Percentiles rank a stretch among this genome's conserved stretches.
Conservation (phyloP, 1,140 invertebrate species). For the Camponotus vicinus region DNA sequence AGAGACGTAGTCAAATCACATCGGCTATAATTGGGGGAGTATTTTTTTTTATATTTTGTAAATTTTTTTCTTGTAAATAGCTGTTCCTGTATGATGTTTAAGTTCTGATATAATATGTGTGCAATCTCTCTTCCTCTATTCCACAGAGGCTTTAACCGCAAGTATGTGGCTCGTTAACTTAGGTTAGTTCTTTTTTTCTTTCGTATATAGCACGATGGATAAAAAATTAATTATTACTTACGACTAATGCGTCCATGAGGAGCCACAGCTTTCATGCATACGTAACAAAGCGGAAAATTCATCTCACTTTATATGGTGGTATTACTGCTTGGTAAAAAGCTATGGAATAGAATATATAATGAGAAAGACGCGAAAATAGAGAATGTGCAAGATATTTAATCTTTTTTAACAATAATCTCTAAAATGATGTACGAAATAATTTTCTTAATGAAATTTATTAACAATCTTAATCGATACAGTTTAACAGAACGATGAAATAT, state of each 20-base stretch:
- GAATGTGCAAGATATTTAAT: background rate
- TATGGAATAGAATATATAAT: slow-evolving; percentile 22
- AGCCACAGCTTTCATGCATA: slow-evolving; percentile 62
- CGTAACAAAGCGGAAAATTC: slow-evolving; percentile 69
- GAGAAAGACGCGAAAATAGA: slow-evolving; percentile 43
- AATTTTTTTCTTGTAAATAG: background rate
- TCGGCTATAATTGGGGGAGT: background rate
- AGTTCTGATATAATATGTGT: background rate
- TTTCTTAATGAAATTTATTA: background rate
- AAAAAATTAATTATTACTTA: slow-evolving; percentile 65
- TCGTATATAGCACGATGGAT: background rate
- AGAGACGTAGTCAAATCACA: background rate
- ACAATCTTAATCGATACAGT: background rate
- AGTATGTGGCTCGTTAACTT: slow-evolving; percentile 48
- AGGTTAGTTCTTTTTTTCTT: slow-evolving; percentile 17
- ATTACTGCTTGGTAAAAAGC: slow-evolving; percentile 5
- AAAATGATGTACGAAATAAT: background rate
- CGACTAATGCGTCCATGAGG: slow-evolving; percentile 32
- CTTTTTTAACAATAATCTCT: slow-evolving; percentile 17
- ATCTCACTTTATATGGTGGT: slow-evolving; percentile 50
- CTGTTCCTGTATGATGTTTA: background rate
- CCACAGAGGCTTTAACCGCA: background rate
- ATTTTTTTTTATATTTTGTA: slow-evolving; percentile 2
- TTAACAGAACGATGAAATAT: background rate
- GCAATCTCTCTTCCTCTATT: background rate